phyloP scores from a whole-genome alignment of 2,888 invertebrate species.

The Drosophila anomalata region DNA sequence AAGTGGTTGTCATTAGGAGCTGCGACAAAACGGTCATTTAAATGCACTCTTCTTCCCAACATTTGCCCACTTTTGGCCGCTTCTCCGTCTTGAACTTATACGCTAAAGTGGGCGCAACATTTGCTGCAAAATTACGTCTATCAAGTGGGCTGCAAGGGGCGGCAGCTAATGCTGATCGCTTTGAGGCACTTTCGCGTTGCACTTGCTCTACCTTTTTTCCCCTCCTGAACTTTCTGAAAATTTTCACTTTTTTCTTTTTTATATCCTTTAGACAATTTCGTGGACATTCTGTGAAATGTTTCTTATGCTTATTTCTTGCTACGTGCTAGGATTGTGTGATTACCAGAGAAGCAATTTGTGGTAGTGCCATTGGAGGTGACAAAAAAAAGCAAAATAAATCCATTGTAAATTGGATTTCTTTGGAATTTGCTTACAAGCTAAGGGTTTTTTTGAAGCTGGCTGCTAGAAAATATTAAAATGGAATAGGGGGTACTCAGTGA shows the following conservation, averaged over 20 bases:
- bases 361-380: not conserved
- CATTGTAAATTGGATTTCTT: not conserved
- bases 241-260: not conserved
- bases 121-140: conserved; percentile 68
- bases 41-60: conserved; percentile 59
- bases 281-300: conserved; percentile 31
- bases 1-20: conserved; percentile 77
- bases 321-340: conserved; percentile 36
- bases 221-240: not conserved
- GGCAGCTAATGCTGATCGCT: conserved; percentile 66
- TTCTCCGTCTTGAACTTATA: conserved; percentile 18
- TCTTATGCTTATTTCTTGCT: conserved; percentile 38
- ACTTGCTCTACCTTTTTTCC: conserved; percentile 15
- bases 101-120: conserved; percentile 27
- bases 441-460: not conserved
- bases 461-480: too few relatives aligned
- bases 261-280: conserved; percentile 10
- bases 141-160: conserved; percentile 61
- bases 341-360: conserved; percentile 13
- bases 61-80: conserved; percentile 21
- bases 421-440: not conserved
- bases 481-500: not conserved
- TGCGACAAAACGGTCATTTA: conserved; percentile 72
- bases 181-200: conserved; percentile 68
- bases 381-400: conserved; percentile 9